Evolutionary conservation across 2,888 invertebrate genomes (phyloP), one percentile per base, ranked within the genome.

Genomic region (Himalopsyche tibetana): DNA sequence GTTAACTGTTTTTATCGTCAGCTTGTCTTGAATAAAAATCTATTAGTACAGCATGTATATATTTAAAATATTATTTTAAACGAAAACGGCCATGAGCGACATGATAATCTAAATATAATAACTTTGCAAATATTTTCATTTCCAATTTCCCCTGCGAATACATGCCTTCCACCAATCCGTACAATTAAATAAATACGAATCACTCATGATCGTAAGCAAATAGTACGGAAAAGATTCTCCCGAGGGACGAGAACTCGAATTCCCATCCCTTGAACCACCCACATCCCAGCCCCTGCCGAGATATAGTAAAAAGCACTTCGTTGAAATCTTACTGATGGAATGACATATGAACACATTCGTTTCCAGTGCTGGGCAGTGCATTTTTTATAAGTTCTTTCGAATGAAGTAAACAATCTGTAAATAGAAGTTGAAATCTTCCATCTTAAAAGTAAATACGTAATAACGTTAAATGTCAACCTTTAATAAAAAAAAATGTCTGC

Each of bases 251-350:
- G 63, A 63, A 63, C 63, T 28, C 19, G 19, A 63, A 19, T 19
- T 8, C 28, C 28, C 63, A 19, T 11, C 11, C 63, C 63, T 19
- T 5, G 8, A 63, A 63, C 1, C 63, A 28, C 28, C 28, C 28
- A 0, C 28, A 28, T 28, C 28, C 28, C 28, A 28, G 28, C 63
- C 63, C 28, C 19, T 19, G 79, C 81, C 80, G 51, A 45, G 81
- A 81, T 63, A 87, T 84, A 85, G 55, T 69, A 51, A 87, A 87
- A 87, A 85, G 85, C 87, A 87, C 83, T 87, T 87, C 84, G 56
- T 81, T 74, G 17, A 81, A 85, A 82, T 82, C 85, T 45, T 69
- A 42, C 82, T 83, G 82, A 82, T 83, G 81, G 40, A 17, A 51
- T 83, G 63, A 83, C 63, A 69, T 87, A 87, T 51, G 84, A 84